These are phyloP conservation scores for Agrotis puta DNA, from an alignment of 2,888 invertebrate genomes.

Conservation along the genomic window DNA sequence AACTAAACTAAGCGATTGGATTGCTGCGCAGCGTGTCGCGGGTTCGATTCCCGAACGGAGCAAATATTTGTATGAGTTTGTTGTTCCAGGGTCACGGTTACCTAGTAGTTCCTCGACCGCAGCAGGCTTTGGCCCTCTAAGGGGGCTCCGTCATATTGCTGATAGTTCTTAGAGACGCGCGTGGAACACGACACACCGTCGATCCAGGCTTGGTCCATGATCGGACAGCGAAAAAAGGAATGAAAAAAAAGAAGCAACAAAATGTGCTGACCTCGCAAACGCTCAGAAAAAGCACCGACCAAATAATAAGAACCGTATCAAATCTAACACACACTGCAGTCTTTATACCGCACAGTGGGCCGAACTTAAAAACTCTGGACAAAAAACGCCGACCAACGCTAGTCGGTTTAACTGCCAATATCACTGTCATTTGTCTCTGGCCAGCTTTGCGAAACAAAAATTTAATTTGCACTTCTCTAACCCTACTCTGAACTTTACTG, in stretches of 20 bases:
- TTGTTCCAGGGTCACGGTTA: no score
- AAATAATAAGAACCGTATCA: slow-evolving; percentile 47
- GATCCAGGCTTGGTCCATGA: no score
- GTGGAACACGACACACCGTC: no score
- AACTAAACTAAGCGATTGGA: no score
- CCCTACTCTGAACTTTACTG: slow-evolving; percentile 58
- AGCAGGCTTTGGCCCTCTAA: no score
- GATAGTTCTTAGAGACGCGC: no score
- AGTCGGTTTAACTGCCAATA: slow-evolving; percentile 83
- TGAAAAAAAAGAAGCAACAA: background rate
- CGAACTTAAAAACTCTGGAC: slow-evolving; percentile 73
- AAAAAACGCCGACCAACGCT: slow-evolving; percentile 72
- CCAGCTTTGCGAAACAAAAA: slow-evolving; percentile 74
- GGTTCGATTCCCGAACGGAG: no score
- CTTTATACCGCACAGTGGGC: slow-evolving; percentile 67
- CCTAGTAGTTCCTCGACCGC: no score
- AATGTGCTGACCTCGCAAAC: background rate
- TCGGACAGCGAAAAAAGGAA: no score
- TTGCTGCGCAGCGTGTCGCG: no score
- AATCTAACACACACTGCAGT: slow-evolving; percentile 64
- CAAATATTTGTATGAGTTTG: no score
- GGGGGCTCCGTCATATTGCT: no score
- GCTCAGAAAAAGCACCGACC: slow-evolving; percentile 11
- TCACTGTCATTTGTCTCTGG: slow-evolving; percentile 83
- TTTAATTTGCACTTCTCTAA: slow-evolving; percentile 57